These are phyloP conservation scores for Trichogramma pretiosum DNA, from an alignment of 1,140 invertebrate genomes.

Conservation along the genomic window DNA sequence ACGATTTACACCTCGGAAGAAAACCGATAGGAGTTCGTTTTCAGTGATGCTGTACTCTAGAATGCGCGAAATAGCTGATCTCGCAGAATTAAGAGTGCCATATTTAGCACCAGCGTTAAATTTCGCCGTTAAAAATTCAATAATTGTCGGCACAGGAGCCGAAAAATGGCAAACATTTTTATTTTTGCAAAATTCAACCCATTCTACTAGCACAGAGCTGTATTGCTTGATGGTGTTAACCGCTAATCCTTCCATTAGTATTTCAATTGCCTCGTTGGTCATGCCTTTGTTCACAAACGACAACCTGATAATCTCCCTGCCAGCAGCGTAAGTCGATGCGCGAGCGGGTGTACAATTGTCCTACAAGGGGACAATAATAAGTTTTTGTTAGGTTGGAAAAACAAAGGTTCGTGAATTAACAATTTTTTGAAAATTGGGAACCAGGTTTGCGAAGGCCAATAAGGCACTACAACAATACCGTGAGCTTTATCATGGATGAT, in stretches of 20 bases:
- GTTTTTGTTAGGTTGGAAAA: background rate
- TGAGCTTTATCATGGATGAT: slow-evolving; percentile 14
- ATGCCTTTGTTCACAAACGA: slow-evolving; percentile 9
- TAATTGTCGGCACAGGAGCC: background rate
- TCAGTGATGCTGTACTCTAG: background rate
- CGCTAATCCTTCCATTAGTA: slow-evolving; percentile 9
- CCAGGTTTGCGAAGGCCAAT: slow-evolving; percentile 5
- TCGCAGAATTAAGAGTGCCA: too few relatives aligned
- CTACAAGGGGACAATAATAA: slow-evolving; percentile 3
- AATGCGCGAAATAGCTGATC: slow-evolving; percentile 20
- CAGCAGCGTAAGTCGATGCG: background rate
- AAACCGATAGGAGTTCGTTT: slow-evolving; percentile 15
- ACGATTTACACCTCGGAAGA: slow-evolving; percentile 24
- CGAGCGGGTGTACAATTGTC: background rate
- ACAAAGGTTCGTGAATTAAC: background rate
- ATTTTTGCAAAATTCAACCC: slow-evolving; percentile 2
- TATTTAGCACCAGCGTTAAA: slow-evolving; percentile 21
- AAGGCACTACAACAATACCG: slow-evolving; percentile 6
- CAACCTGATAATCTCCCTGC: slow-evolving; percentile 14
- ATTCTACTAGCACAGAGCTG: slow-evolving; percentile 3
- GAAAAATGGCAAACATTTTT: background rate
- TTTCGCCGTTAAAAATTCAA: slow-evolving; percentile 12
- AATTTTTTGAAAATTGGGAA: slow-evolving; percentile 1
- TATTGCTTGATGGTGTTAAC: slow-evolving; percentile 16
- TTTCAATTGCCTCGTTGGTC: slow-evolving; percentile 1